A percentile compares a stretch with the other conserved stretches of the same genome.
Conservation (phyloP, 2,888 invertebrate species). For the Terebella lapidaria region DNA sequence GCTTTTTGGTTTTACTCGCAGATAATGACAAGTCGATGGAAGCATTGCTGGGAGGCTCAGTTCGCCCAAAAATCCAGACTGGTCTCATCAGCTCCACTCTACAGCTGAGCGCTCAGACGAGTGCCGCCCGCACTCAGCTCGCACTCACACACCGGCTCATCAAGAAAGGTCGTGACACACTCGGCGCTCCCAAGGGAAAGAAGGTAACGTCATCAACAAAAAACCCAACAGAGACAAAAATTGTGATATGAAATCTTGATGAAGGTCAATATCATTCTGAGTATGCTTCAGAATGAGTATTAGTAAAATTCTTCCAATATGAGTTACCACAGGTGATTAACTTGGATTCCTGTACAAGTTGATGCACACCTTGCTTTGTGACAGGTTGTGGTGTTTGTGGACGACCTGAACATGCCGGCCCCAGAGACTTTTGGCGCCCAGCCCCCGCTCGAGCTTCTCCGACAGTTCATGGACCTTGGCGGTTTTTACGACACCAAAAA, state of each 20-base stretch:
- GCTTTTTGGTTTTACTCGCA: slow-evolving; percentile 14
- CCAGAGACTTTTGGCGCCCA: slow-evolving; percentile 51
- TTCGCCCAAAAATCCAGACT: slow-evolving; percentile 5
- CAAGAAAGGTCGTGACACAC: slow-evolving; percentile 47
- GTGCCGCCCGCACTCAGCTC: slow-evolving; percentile 41
- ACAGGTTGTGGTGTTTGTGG: slow-evolving; percentile 49
- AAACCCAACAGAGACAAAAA: too few relatives aligned
- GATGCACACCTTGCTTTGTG: too few relatives aligned
- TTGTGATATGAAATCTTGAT: too few relatives aligned
- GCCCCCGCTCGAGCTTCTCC: slow-evolving; percentile 49
- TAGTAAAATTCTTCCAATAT: too few relatives aligned
- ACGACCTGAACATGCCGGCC: slow-evolving; percentile 53
- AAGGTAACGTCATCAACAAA: slow-evolving; percentile 39
- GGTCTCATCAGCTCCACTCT: slow-evolving; percentile 39
- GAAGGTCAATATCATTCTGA: too few relatives aligned
- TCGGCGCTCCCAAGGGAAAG: slow-evolving; percentile 50
- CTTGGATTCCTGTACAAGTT: too few relatives aligned
- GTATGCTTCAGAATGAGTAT: too few relatives aligned
- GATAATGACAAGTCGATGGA: slow-evolving; percentile 29
- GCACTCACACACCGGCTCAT: slow-evolving; percentile 47
- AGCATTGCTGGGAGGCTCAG: slow-evolving; percentile 30
- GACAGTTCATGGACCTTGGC: slow-evolving; percentile 49
- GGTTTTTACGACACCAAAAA: slow-evolving; percentile 50
- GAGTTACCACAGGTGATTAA: too few relatives aligned
- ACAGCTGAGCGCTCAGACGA: slow-evolving; percentile 53